A percentile compares a stretch with the other conserved stretches of the same genome.
phyloP scores from a whole-genome alignment of 2,113 vertebrate genomes.

The Pterocles burchelli region DNA sequence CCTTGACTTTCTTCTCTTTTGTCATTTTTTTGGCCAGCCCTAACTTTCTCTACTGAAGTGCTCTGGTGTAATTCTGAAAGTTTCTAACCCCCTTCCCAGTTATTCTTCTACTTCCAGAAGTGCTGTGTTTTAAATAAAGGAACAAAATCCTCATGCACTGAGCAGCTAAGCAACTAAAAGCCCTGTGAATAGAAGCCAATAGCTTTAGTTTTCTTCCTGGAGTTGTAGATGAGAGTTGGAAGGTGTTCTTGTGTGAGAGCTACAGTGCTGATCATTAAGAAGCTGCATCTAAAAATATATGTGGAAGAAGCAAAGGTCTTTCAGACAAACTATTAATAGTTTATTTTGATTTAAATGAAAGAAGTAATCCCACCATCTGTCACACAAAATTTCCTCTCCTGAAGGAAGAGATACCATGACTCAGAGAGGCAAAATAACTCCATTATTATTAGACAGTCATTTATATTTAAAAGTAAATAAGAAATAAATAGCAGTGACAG shows the following conservation, averaged over 20 bases:
- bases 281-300: not conserved
- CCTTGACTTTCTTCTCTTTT: not conserved
- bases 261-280: not conserved
- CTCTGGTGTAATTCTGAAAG: not conserved
- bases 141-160: not conserved
- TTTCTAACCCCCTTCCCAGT: not conserved
- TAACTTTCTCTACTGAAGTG: not conserved
- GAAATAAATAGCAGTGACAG: not conserved
- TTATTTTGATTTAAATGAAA: not conserved
- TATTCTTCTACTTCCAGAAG: not conserved
- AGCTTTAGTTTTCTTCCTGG: not conserved
- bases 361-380: not conserved
- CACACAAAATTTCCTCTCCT: not conserved
- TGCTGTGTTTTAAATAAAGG: not conserved
- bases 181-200: not conserved
- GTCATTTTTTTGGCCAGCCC: not conserved
- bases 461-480: conserved; percentile 6
- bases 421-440: not conserved
- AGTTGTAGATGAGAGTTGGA: not conserved
- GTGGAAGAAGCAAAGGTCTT: not conserved
- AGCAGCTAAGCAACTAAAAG: not conserved
- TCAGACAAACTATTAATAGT: not conserved
- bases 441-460: not conserved
- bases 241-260: not conserved
- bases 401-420: not conserved